Evolutionary conservation across 2,888 invertebrate genomes (phyloP), one percentile per base, ranked within the genome.

Genomic region (Melinopterus prodromus): DNA sequence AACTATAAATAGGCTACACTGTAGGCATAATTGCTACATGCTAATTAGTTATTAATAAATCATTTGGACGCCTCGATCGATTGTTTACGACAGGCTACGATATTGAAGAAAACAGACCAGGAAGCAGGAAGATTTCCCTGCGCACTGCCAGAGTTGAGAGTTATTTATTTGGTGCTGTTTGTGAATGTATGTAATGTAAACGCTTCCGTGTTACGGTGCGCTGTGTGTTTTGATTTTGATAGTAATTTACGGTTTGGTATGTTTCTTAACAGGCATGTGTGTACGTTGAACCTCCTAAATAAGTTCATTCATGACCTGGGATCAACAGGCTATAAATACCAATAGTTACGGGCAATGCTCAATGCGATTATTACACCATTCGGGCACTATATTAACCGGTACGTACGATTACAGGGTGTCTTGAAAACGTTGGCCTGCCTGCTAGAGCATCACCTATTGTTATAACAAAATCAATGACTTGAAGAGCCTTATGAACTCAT

Each of bases 1-100:
- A 53, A 9, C 12, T 53, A 53, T 53, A 53, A 53, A 53, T 53
- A 53, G 53, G 9, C 53, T 9, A 53, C 53, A 53, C 9, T 53
- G 26, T 3, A 26, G 26, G 26, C 26, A 26, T 26, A 26, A 26
- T 26, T 26, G 26, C 26, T 26, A 26, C 26, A 53, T 12, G 53
- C 53, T 53, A 53, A 53, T 53, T 53, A 53, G 53, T 53, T 53
- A 53, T 53, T 53, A 53, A 53, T 53, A 53, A 53, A 53, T 53
- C 53, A 53, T 12, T 53, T 53, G 53, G 53, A 53, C 53, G 53
- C 53, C 53, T 53, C 53, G 12, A 12, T 9, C 53, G 7, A 2
- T 53, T 53, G 53, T 53, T 53, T 53, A 53, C 53, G 53, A 12
- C 53, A 53, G 1, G 12, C 53, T 53, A 53, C 53, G 12, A n/a